A percentile compares a stretch with the other conserved stretches of the same genome.
Evolutionary conservation across 2,888 invertebrate species (phyloP).

Genomic region (Pristionchus entomophagus): DNA sequence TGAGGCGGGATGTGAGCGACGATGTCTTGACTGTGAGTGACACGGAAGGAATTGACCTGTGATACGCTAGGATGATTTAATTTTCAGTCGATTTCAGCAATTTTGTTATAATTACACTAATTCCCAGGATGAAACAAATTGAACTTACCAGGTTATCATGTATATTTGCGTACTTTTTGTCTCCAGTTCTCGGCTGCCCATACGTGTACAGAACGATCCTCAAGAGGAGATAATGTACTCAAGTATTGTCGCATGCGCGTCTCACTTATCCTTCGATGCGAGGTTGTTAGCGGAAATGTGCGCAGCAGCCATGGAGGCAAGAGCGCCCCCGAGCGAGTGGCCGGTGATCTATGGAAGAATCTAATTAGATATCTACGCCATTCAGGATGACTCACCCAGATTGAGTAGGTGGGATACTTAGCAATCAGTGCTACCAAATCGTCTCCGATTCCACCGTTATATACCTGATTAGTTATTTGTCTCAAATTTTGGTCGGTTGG

Average conservation of each 20-base stretch:
- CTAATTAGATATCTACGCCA: not conserved
- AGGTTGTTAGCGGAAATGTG: conserved; percentile 54
- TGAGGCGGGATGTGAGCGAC: conserved; percentile 15
- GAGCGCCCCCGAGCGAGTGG: conserved; percentile 64
- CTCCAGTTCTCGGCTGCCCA: conserved; percentile 68
- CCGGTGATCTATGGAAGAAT: conserved; percentile 56
- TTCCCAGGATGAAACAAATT: not conserved
- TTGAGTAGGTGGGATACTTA: conserved; percentile 62
- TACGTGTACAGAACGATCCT: conserved; percentile 56
- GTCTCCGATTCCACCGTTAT: conserved; percentile 65
- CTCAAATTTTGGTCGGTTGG: not conserved
- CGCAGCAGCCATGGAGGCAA: conserved; percentile 64
- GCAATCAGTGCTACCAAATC: conserved; percentile 58
- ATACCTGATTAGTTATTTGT: conserved; percentile 50
- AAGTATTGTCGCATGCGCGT: not conserved
- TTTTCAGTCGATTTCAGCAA: not conserved
- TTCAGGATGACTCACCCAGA: conserved; percentile 67
- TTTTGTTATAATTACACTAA: not conserved
- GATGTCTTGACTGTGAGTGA: conserved; percentile 39
- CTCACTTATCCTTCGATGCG: not conserved
- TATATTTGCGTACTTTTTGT: conserved; percentile 57
- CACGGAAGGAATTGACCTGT: conserved; percentile 3
- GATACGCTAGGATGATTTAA: not conserved
- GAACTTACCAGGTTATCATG: conserved; percentile 57
- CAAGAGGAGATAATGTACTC: not conserved